Evolutionary conservation across 2,797 vertebrate species (phyloP).

Genomic region (Phyllotis vaccarum): DNA sequence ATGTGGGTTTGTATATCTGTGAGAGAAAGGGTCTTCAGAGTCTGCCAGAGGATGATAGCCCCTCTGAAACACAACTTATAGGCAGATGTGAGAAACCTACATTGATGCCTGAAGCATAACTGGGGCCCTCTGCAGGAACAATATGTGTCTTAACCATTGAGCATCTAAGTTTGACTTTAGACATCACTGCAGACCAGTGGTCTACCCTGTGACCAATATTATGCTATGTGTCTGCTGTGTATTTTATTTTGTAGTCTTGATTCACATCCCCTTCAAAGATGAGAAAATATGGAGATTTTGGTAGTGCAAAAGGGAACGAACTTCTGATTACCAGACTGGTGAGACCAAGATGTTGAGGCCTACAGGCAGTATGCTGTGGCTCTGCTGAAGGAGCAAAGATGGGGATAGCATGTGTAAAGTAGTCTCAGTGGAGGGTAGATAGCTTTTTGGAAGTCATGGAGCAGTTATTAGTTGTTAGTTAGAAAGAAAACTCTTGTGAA

Average conservation of each 20-base stretch:
- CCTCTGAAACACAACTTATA: neutral
- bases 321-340: neutral
- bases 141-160: too few relatives aligned
- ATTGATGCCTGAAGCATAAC: neutral
- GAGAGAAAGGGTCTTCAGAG: neutral
- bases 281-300: neutral
- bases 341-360: neutral
- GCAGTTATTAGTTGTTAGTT: neutral
- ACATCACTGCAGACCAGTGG: neutral
- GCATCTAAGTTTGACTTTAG: too few relatives aligned
- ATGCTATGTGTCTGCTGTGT: neutral
- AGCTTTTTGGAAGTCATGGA: neutral
- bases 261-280: neutral
- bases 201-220: neutral
- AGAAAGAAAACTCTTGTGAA: neutral
- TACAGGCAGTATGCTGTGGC: rapidly evolving
- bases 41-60: too few relatives aligned
- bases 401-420: neutral
- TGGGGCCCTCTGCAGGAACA: neutral
- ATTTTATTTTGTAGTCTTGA: neutral
- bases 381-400: neutral
- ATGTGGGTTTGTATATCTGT: neutral
- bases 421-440: neutral
- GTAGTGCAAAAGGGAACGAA: neutral
- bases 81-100: neutral